phyloP scores from a whole-genome alignment of 2,113 vertebrate species.

The Anoura caudifer region DNA sequence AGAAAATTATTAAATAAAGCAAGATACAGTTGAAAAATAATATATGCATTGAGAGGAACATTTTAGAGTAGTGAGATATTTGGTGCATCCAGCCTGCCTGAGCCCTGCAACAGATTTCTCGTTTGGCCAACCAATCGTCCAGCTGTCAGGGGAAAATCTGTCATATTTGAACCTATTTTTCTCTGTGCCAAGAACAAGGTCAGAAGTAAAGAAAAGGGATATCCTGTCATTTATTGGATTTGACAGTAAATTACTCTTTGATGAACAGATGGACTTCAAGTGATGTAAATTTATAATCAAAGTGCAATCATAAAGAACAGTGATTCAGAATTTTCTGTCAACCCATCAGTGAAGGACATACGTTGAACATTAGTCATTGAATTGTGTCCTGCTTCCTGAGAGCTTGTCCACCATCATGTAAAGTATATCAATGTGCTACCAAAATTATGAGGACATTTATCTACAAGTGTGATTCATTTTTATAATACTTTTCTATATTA shows the following conservation, averaged over 20 bases:
- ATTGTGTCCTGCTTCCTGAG: not conserved
- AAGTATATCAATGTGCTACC: not conserved
- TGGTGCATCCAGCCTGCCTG: slow-evolving; percentile 36
- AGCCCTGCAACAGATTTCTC: slow-evolving; percentile 61
- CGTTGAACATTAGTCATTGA: not conserved
- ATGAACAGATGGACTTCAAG: slow-evolving; percentile 69
- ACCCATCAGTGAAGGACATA: slow-evolving; percentile 17
- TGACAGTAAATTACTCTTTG: slow-evolving; percentile 63
- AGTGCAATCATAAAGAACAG: slow-evolving; percentile 48
- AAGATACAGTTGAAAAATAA: slow-evolving; percentile 18
- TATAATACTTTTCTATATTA: not conserved
- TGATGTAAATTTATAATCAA: slow-evolving; percentile 67
- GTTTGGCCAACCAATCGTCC: slow-evolving; percentile 59
- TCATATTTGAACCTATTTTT: slow-evolving; percentile 47
- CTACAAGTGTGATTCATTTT: not conserved
- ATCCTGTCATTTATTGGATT: slow-evolving; percentile 58
- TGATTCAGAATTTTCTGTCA: slow-evolving; percentile 42
- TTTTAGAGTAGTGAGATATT: slow-evolving; percentile 18
- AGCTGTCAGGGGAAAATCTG: slow-evolving; percentile 60
- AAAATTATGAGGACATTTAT: not conserved
- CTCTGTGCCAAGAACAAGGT: slow-evolving; percentile 69
- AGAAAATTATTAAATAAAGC: slow-evolving; percentile 44
- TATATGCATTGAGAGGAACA: slow-evolving; percentile 20
- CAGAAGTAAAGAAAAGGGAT: slow-evolving; percentile 52
- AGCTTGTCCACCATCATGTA: too few species aligned